Evolutionary conservation across 2,797 vertebrate species (phyloP).

Genomic region (Anomalospiza imberbis): DNA sequence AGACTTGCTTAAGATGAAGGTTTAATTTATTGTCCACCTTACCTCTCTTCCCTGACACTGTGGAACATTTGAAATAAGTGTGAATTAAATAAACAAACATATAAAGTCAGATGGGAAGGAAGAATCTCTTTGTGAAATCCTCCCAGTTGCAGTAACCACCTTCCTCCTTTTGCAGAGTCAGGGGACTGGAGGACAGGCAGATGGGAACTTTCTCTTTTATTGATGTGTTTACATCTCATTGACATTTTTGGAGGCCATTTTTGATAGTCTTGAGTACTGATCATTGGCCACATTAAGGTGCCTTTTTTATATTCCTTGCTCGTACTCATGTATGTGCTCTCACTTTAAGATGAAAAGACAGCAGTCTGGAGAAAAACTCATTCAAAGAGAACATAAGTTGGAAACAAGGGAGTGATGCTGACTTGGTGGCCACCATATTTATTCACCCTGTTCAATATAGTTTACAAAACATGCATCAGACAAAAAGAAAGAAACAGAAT

Average conservation of each 20-base stretch:
- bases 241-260: not conserved
- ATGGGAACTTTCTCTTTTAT: not conserved
- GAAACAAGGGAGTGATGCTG: not conserved
- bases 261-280: not conserved
- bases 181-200: not conserved
- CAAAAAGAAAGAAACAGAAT: not conserved
- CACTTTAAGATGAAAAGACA: not conserved
- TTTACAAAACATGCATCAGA: not conserved
- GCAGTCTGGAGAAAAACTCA: not conserved
- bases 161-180: not conserved
- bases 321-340: not conserved
- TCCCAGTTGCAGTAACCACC: not conserved
- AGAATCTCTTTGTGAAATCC: not conserved
- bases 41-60: not conserved
- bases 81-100: not conserved
- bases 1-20: fast-evolving
- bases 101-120: not conserved
- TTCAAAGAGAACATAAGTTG: not conserved
- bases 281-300: not conserved
- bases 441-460: not conserved
- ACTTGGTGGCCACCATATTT: not conserved
- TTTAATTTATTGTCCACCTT: not conserved
- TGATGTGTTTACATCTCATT: not conserved
- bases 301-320: not conserved
- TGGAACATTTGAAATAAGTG: not conserved